Base-by-base conservation (phyloP, 2,888 invertebrate genomes). In the Sphecodes monilicornis region DNA sequence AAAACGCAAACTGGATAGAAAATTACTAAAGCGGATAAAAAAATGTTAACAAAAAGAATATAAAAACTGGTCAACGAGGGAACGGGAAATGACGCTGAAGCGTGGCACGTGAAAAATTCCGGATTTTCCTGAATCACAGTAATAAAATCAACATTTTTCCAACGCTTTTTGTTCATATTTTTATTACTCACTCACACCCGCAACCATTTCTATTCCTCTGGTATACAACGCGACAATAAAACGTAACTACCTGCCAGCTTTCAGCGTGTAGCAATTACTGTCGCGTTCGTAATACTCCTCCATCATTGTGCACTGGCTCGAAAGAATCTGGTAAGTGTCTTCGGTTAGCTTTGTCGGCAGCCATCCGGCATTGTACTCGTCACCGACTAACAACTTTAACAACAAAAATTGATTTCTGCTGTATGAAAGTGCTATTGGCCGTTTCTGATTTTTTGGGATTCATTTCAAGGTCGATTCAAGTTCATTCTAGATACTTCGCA, bases 321-420 rank as follows among this genome's bases (percentile, higher is more conserved):
- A 88, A 57, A 94, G 90, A 66, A 88, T 86, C 60, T 77, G 87
- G 83, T 92, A 94, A 81, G 92, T 93, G 60, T 89, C 83, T 70
- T 91, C 88, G 36, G 90, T 88, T 76, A 94, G 85, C 83, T 88
- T 90, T 72, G 90, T 92, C 54, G 94, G 94, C 32, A 90, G 87
- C 93, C 93, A 94, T n/a, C 94, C 94, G 10, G 88, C 69, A 36
- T 75, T 93, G 86, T 93, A 93, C 86, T 93, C 90, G 60, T 92
- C 88, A 46, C 94, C 94, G 32, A 92, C 91, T 79, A 94, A 80
- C 75, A 93, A 88, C 94, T 94, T 86, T 18, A 80, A 80, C 43
- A 57, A 84, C 10, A 77, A 29, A 29, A 32, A 29, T 29, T 32
- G 32, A 57, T 57, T 57, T 57, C 13, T 5, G 13, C 26, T 26